Evolutionary conservation across 1,140 invertebrate genomes (phyloP).

Genomic region (Trachymyrmex cornetzi): DNA sequence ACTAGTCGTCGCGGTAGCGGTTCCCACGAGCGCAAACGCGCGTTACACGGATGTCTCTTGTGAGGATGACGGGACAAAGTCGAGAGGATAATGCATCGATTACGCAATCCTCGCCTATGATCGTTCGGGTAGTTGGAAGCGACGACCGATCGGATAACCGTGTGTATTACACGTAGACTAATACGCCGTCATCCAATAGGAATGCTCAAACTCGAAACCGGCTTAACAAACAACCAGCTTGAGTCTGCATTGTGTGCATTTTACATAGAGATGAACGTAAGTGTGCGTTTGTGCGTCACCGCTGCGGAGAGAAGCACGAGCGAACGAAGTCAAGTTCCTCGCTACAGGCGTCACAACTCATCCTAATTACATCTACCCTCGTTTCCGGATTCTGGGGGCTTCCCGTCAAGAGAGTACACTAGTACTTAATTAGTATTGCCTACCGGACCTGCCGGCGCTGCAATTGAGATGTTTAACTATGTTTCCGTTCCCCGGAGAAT

Average conservation of each 20-base stretch:
- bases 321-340: constrained; percentile 72
- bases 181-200: constrained; percentile 48
- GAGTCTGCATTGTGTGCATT: constrained; percentile 45
- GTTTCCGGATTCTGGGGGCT: constrained; percentile 79
- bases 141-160: constrained; percentile 54
- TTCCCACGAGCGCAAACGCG: constrained; percentile 36
- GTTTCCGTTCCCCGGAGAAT: constrained; percentile 74
- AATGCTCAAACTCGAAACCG: constrained; percentile 50
- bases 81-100: constrained; percentile 63
- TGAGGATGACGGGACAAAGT: not conserved
- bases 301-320: constrained; percentile 43
- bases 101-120: constrained; percentile 38
- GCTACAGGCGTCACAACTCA: constrained; percentile 80
- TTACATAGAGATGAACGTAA: constrained; percentile 53
- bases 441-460: constrained; percentile 76
- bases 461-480: constrained; percentile 81
- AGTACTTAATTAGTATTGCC: constrained; percentile 83
- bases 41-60: constrained; percentile 14
- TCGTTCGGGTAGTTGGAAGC: constrained; percentile 69
- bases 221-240: constrained; percentile 65
- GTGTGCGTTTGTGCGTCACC: constrained; percentile 2
- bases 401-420: constrained; percentile 77
- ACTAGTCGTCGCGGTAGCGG: not conserved
- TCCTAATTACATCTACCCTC: constrained; percentile 84
- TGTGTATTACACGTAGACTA: constrained; percentile 66